Evolutionary conservation across 2,888 invertebrate genomes (phyloP).

Genomic region (Tribolium freemani): DNA sequence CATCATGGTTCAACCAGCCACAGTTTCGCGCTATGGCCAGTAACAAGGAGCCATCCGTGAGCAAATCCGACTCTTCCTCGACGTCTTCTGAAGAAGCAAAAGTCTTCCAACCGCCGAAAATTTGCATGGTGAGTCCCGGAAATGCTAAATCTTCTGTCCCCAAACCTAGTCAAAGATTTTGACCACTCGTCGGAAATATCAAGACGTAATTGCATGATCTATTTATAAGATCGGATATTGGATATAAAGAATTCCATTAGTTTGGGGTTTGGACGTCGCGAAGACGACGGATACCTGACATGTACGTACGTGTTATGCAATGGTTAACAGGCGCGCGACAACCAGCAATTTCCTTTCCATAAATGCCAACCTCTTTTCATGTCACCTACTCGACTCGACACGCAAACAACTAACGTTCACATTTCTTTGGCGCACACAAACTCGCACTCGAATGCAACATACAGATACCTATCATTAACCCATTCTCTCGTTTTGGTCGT

Average conservation of each 20-base stretch:
- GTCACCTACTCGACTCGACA: constrained; percentile 62
- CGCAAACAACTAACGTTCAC: constrained; percentile 45
- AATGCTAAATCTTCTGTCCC: not conserved
- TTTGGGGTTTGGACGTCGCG: constrained; percentile 42
- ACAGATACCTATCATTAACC: constrained; percentile 43
- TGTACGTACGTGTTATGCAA: constrained; percentile 48
- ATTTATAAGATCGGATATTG: constrained; percentile 56
- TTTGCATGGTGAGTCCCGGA: constrained; percentile 38
- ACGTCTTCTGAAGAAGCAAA: constrained; percentile 38
- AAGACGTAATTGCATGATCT: constrained; percentile 45
- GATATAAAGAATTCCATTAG: constrained; percentile 58
- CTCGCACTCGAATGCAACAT: constrained; percentile 41
- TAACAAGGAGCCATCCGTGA: constrained; percentile 43
- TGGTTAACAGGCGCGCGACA: constrained; percentile 57
- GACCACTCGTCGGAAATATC: constrained; percentile 25
- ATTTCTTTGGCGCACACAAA: constrained; percentile 44
- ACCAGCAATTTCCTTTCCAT: constrained; percentile 63
- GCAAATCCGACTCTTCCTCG: constrained; percentile 1
- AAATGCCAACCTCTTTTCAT: constrained; percentile 63
- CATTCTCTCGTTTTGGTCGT: constrained; percentile 32
- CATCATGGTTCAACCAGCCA: constrained; percentile 69
- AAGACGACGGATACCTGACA: constrained; percentile 43
- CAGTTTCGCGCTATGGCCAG: constrained; percentile 59
- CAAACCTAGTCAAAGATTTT: not conserved
- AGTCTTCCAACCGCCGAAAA: constrained; percentile 39